These are phyloP conservation scores for Phytoseiulus persimilis DNA, from an alignment of 2,888 invertebrate genomes.

Conservation along the genomic window DNA sequence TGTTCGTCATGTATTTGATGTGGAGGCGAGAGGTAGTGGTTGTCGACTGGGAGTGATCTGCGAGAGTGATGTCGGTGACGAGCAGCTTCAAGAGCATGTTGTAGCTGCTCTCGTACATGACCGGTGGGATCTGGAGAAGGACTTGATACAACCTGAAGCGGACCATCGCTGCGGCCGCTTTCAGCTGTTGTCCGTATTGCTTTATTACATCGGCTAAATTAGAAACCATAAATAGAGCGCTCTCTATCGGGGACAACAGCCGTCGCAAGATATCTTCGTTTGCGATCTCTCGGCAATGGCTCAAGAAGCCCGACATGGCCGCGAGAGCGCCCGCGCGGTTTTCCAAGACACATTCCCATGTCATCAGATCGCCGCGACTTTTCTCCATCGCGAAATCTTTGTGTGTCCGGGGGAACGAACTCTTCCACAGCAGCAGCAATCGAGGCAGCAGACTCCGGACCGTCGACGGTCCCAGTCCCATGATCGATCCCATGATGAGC, in stretches of 20 bases:
- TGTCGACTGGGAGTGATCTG: conserved; percentile 85
- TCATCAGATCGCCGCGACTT: conserved; percentile 87
- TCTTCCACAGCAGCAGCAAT: conserved; percentile 89
- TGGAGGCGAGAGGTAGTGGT: conserved; percentile 51
- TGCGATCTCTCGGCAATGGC: conserved; percentile 79
- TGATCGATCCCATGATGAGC: conserved; percentile 90
- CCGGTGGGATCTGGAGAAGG: conserved; percentile 65
- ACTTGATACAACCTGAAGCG: conserved; percentile 85
- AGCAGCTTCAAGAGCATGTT: conserved; percentile 79
- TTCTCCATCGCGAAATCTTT: conserved; percentile 97
- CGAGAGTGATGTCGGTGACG: conserved; percentile 83
- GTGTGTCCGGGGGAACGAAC: conserved; percentile 89
- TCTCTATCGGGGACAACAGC: conserved; percentile 81
- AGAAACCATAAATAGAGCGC: conserved; percentile 79
- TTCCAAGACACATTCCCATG: conserved; percentile 97
- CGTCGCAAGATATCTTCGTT: conserved; percentile 84
- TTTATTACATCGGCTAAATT: conserved; percentile 76
- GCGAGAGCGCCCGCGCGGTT: conserved; percentile 91
- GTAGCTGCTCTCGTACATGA: conserved; percentile 72
- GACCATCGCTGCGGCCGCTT: conserved; percentile 87
- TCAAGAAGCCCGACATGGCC: conserved; percentile 84
- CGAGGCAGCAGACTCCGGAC: conserved; percentile 83
- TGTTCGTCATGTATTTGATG: conserved; percentile 27
- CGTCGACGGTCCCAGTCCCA: conserved; percentile 84
- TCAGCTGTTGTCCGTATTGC: conserved; percentile 79